Evolutionary conservation across 2,797 vertebrate species (phyloP).

Genomic region (Urosaurus nigricauda): DNA sequence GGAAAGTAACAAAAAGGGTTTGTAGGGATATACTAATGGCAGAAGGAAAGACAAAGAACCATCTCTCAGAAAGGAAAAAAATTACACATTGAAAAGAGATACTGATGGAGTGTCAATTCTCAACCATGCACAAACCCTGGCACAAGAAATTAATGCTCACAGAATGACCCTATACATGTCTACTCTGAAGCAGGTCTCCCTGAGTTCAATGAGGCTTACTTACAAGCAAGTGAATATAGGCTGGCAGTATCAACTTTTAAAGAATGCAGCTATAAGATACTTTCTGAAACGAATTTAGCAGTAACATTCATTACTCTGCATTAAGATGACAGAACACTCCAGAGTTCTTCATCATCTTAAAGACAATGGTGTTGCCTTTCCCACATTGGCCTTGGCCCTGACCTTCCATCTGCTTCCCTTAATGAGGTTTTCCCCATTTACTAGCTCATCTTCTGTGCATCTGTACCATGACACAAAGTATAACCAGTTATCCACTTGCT

Average conservation of each 20-base stretch:
- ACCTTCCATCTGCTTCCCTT: slow-evolving; percentile 5
- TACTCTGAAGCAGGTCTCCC: not conserved
- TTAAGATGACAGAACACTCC: not conserved
- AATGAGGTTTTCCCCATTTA: not conserved
- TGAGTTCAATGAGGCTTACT: not conserved
- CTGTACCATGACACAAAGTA: not conserved
- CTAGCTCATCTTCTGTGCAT: not conserved
- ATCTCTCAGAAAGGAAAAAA: not conserved
- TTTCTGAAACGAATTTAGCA: slow-evolving; percentile 2
- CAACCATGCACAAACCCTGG: not conserved
- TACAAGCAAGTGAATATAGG: not conserved
- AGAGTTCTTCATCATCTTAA: not conserved
- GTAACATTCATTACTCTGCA: not conserved
- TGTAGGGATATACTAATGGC: not conserved
- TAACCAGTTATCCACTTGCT: not conserved
- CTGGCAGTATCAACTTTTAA: not conserved
- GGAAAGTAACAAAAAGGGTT: not conserved
- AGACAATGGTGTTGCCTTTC: not conserved
- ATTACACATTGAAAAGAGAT: not conserved
- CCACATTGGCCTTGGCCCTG: not conserved
- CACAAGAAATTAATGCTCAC: not conserved
- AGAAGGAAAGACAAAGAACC: not conserved
- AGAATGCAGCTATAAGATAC: not conserved
- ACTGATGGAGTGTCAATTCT: not conserved
- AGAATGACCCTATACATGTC: not conserved